Evolutionary conservation across 2,797 vertebrate genomes (phyloP), one percentile per base, ranked within the genome.

Genomic region (Neostethus bicornis): DNA sequence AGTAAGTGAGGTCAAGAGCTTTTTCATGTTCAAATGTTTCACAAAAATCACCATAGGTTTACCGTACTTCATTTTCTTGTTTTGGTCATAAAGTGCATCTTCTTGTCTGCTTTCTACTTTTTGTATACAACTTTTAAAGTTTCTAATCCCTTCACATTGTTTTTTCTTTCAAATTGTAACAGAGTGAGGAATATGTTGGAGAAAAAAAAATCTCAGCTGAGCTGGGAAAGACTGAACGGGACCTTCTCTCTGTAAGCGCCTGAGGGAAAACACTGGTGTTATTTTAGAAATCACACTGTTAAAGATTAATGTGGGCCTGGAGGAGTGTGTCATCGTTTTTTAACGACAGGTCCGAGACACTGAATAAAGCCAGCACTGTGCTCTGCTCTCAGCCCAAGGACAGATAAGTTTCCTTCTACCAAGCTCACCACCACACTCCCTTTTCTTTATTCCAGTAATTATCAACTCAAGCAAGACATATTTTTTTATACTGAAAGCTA

Each of bases 261-360:
- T 79, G 38, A 64, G 79, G 83, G 80, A 77, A 89, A 87, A 84
- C 66, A 61, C 77, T 87, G 68, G 75, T 92, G 91, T 91, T 92
- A 90, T 92, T 92, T 90, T 88, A 90, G 83, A 89, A 92, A 88
- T 91, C 77, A 77, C 84, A 88, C 84, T 72, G 85, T 85, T 85
- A 85, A 89, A 91, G 89, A 90, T 90, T 90, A 91, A 92, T 90
- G 89, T 86, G 73, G 73, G 65, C 81, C 85, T 84, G 77, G 80
- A 90, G 81, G 84, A 89, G 90, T 86, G 87, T 92, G 91, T 92
- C 90, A 91, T 92, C 87, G 55, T 87, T 90, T 79, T 83, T 89
- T 90, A 88, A 90, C 76, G 83, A 85, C 86, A 67, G 79, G 57
- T 71, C 79, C 19, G 70, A 80, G 79, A 78, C 61, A 61, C 62